Percentiles rank a stretch among this genome's conserved stretches.
phyloP scores from a whole-genome alignment of 2,113 vertebrate species.

The Rhinoderma darwinii region DNA sequence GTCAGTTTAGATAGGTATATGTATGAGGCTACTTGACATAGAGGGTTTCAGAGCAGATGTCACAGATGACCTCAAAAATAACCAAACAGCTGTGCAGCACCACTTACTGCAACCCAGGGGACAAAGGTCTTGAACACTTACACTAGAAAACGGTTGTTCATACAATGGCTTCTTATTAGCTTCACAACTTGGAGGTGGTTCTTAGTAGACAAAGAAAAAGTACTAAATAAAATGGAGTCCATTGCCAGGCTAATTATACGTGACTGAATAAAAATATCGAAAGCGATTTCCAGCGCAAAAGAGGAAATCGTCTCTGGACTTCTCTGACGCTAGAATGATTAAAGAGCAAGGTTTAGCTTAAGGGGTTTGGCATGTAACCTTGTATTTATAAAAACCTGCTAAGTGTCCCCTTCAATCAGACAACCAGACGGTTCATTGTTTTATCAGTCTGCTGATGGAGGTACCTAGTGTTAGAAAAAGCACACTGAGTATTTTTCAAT shows the following conservation, averaged over 20 bases:
- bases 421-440: slow-evolving; percentile 74
- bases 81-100: slow-evolving; percentile 66
- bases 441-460: slow-evolving; percentile 74
- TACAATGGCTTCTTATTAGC: slow-evolving; percentile 64
- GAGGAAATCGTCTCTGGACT: slow-evolving; percentile 23
- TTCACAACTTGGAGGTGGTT: slow-evolving; percentile 17
- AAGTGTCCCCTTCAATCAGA: slow-evolving; percentile 63
- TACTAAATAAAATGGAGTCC: slow-evolving; percentile 17
- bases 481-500: slow-evolving; percentile 77
- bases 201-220: slow-evolving; percentile 34
- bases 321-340: slow-evolving; percentile 58
- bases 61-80: slow-evolving; percentile 67
- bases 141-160: slow-evolving; percentile 61
- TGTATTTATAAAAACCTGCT: slow-evolving; percentile 68
- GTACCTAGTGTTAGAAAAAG: slow-evolving; percentile 78
- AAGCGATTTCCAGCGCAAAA: background rate
- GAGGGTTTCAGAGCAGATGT: slow-evolving; percentile 71
- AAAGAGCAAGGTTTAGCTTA: slow-evolving; percentile 60
- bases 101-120: slow-evolving; percentile 68
- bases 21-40: background rate
- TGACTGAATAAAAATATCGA: slow-evolving; percentile 48
- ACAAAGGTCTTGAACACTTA: slow-evolving; percentile 67
- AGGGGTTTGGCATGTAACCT: slow-evolving; percentile 64
- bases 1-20: slow-evolving; percentile 44
- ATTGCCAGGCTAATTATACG: slow-evolving; percentile 49